Evolutionary conservation across 2,888 invertebrate genomes (phyloP).

Genomic region (Oxycera nigricornis): DNA sequence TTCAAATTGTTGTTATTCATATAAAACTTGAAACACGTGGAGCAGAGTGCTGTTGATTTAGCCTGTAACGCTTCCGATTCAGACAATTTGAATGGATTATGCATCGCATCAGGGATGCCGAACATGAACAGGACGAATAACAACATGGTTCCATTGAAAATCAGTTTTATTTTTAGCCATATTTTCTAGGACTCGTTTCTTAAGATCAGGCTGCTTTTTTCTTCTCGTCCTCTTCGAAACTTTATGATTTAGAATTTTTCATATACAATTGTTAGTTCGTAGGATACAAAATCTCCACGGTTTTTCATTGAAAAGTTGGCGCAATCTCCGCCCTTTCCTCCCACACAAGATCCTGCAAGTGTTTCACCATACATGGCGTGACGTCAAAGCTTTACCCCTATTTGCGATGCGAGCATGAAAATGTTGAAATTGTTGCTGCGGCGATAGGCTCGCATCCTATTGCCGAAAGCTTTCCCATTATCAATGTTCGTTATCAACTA

Average conservation of each 20-base stretch:
- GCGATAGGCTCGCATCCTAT: conserved; percentile 18
- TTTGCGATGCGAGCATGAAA: background rate
- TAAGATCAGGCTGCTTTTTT: background rate
- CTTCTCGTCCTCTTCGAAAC: background rate
- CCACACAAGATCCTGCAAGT: background rate
- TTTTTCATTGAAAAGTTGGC: conserved; percentile 4
- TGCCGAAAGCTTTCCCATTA: conserved; percentile 32
- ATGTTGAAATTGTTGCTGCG: conserved; percentile 12
- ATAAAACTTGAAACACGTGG: background rate
- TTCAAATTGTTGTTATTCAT: no score
- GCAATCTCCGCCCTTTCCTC: conserved; percentile 38
- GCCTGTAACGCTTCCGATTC: background rate
- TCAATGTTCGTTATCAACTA: conserved; percentile 38
- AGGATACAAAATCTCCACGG: conserved; percentile 26
- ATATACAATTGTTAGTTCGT: background rate
- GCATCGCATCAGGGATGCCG: background rate
- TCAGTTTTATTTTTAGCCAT: conserved; percentile 18
- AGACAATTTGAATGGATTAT: background rate
- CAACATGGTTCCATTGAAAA: background rate
- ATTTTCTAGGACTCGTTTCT: background rate
- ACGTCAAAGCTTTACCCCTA: conserved; percentile 40
- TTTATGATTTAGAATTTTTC: background rate
- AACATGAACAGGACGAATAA: conserved; percentile 19
- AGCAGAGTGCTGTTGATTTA: background rate
- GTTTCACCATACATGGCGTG: background rate